Evolutionary conservation across 2,888 invertebrate species (phyloP).

Genomic region (Drosophila colorata): DNA sequence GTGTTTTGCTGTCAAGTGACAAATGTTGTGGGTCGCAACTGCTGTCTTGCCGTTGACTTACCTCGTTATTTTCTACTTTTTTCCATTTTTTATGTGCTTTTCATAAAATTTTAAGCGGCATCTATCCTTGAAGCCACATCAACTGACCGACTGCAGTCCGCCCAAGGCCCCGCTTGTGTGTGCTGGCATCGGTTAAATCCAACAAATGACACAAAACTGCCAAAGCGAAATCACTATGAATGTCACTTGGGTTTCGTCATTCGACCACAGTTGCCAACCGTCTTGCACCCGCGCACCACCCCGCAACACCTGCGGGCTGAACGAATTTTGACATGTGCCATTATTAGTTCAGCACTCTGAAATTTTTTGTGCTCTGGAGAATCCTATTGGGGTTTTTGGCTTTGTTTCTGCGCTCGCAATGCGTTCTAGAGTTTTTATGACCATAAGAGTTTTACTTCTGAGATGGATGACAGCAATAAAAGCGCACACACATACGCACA

Average conservation of each 20-base stretch:
- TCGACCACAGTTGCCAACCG: slow-evolving; percentile 58
- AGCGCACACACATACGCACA: slow-evolving; percentile 38
- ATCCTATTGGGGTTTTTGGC: slow-evolving; percentile 48
- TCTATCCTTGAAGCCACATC: slow-evolving; percentile 24
- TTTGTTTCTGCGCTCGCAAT: slow-evolving; percentile 61
- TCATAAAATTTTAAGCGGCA: slow-evolving; percentile 9
- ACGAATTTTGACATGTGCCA: slow-evolving; percentile 84
- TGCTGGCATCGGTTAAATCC: slow-evolving; percentile 69
- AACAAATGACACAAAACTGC: slow-evolving; percentile 82
- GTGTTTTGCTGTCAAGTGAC: slow-evolving; percentile 73
- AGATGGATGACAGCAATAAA: slow-evolving; percentile 80
- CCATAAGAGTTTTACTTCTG: slow-evolving; percentile 77
- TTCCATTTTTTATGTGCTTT: not conserved
- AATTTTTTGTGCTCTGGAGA: slow-evolving; percentile 59
- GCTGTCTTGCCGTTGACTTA: slow-evolving; percentile 34
- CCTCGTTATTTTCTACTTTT: slow-evolving; percentile 23
- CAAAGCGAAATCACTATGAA: slow-evolving; percentile 81
- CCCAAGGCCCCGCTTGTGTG: slow-evolving; percentile 29
- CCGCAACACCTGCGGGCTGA: slow-evolving; percentile 52
- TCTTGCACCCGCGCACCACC: slow-evolving; percentile 13
- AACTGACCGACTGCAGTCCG: slow-evolving; percentile 38
- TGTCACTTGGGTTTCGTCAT: slow-evolving; percentile 77
- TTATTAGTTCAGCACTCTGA: slow-evolving; percentile 83
- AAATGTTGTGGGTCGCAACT: slow-evolving; percentile 74
- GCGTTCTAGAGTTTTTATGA: slow-evolving; percentile 76